Percentiles rank a stretch among this genome's conserved stretches.
Conservation (phyloP, 1,140 invertebrate genomes). For the Aradophagus sp. region DNA sequence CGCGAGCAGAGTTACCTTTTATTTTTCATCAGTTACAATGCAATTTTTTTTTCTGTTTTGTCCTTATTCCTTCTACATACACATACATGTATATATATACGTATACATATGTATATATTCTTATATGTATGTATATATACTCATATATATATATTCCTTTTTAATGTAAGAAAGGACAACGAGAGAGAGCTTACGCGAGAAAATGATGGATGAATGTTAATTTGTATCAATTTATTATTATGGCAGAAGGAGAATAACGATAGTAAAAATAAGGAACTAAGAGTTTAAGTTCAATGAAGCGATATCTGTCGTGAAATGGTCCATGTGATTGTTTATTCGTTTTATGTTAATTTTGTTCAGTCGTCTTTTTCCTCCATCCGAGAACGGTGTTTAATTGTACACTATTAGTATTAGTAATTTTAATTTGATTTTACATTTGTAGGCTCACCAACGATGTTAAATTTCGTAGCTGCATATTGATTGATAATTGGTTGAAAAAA, state of each 20-base stretch:
- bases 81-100: conserved; percentile 25
- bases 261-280: conserved; percentile 7
- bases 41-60: conserved; percentile 22
- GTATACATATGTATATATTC: no score
- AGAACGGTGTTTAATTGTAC: conserved; percentile 72
- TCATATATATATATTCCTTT: no score
- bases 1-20: conserved; percentile 19
- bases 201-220: conserved; percentile 27
- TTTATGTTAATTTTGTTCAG: no score
- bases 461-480: no score
- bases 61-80: conserved; percentile 22
- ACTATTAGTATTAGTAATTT: conserved; percentile 76
- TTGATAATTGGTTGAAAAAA: no score
- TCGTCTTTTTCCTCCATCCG: no score
- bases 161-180: conserved; percentile 44
- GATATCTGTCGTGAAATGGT: conserved; percentile 60
- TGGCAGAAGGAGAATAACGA: neutral
- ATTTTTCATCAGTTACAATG: conserved; percentile 20
- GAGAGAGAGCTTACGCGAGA: conserved; percentile 30
- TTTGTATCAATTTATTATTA: conserved; percentile 23
- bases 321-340: conserved; percentile 57
- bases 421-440: conserved; percentile 73
- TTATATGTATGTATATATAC: no score
- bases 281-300: conserved; percentile 60
- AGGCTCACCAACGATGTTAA: conserved; percentile 66